Evolutionary conservation across 1,140 invertebrate species (phyloP).

Genomic region (Psilanteris sp.): DNA sequence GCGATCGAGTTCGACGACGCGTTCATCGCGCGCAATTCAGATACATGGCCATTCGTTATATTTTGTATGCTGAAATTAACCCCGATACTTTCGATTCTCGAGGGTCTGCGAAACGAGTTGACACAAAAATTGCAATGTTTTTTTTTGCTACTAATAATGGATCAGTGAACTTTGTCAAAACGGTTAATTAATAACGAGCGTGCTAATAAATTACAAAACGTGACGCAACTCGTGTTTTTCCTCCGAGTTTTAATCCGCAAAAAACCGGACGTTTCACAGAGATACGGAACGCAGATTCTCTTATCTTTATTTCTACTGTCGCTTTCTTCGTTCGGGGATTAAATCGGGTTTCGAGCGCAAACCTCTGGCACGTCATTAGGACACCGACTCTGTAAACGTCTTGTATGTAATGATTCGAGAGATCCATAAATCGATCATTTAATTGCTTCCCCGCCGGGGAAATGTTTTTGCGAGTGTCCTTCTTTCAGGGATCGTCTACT

Average conservation of each 20-base stretch:
- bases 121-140: no score
- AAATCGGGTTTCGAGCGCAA: conserved; percentile 35
- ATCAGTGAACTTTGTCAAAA: conserved; percentile 4
- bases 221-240: conserved; percentile 2
- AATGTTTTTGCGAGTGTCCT: conserved; percentile 54
- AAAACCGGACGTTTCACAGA: background rate
- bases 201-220: background rate
- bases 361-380: conserved; percentile 65
- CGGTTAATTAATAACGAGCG: conserved; percentile 3
- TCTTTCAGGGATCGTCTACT: conserved; percentile 22
- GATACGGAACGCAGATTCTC: conserved; percentile 13
- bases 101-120: no score
- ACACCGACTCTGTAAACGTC: conserved; percentile 56
- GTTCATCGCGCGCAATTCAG: conserved; percentile 5
- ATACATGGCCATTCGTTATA: no score
- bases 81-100: conserved; percentile 23
- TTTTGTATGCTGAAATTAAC: conserved; percentile 12
- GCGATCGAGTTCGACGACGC: conserved; percentile 42
- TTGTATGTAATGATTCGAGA: conserved; percentile 68
- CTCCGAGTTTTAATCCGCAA: background rate
- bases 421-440: conserved; percentile 75
- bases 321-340: conserved; percentile 29
- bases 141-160: background rate
- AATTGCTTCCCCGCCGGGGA: conserved; percentile 67
- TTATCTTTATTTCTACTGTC: conserved; percentile 33